A percentile compares a stretch with the other conserved stretches of the same genome.
Conservation (phyloP, 2,113 vertebrate species). For the Halcyon malimbica region DNA sequence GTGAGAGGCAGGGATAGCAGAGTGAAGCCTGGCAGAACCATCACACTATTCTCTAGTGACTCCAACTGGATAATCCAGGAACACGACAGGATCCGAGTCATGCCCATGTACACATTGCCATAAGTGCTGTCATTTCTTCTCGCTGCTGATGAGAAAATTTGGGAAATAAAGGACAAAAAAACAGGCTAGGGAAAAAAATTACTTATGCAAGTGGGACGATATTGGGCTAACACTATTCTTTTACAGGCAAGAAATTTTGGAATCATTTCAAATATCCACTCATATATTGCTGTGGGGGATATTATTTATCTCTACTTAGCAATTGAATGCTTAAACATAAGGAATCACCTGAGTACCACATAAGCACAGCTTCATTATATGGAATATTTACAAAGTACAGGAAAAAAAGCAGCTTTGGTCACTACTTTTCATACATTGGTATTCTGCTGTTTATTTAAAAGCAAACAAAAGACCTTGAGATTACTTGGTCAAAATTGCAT, state of each 20-base stretch:
- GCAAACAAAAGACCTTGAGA: conserved; percentile 28
- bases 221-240: not conserved
- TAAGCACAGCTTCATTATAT: not conserved
- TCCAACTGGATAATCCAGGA: not conserved
- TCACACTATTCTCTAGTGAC: not conserved
- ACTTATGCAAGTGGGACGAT: not conserved
- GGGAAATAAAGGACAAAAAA: not conserved
- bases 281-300: not conserved
- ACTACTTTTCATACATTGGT: not conserved
- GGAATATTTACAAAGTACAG: not conserved
- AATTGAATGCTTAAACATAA: not conserved
- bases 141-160: not conserved
- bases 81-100: accelerated
- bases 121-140: not conserved
- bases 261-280: not conserved
- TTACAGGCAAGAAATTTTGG: not conserved
- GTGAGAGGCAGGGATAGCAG: not conserved
- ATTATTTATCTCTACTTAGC: not conserved
- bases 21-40: not conserved
- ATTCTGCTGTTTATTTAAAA: conserved; percentile 27
- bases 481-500: conserved; percentile 50
- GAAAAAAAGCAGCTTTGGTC: not conserved
- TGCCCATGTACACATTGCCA: accelerated
- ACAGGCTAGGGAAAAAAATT: not conserved
- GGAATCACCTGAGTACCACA: not conserved